Percentiles rank a stretch among this genome's conserved stretches.
Evolutionary conservation across 2,888 invertebrate genomes (phyloP).

Genomic region (Phrixothrix hirtus): DNA sequence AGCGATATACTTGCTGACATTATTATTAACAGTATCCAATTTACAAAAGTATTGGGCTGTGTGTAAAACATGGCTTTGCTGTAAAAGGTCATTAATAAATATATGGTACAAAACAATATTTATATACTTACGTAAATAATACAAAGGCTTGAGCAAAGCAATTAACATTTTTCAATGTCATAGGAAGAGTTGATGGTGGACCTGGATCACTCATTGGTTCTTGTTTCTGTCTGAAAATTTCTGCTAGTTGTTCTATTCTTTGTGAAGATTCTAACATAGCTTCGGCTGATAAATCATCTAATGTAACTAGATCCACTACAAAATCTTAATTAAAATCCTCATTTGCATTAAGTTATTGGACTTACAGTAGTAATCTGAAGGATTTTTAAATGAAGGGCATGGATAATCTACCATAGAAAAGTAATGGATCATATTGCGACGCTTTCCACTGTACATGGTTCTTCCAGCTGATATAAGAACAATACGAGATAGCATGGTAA

Average conservation of each 20-base stretch:
- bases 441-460: constrained; percentile 87
- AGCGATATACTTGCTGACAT: constrained; percentile 82
- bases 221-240: constrained; percentile 74
- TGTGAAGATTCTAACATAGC: constrained; percentile 94
- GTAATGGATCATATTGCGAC: constrained; percentile 90
- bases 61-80: constrained; percentile 76
- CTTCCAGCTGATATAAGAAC: constrained; percentile 87
- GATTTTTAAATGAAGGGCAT: constrained; percentile 95
- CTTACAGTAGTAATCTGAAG: constrained; percentile 93
- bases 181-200: constrained; percentile 76
- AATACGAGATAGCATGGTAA: constrained; percentile 89
- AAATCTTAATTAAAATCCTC: constrained; percentile 38
- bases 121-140: constrained; percentile 65
- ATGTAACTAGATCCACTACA: constrained; percentile 88
- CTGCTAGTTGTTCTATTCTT: constrained; percentile 86
- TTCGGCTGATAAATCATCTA: constrained; percentile 91
- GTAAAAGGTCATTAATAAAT: too few relatives aligned
- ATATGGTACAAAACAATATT: too few relatives aligned
- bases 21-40: constrained; percentile 76
- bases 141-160: constrained; percentile 73
- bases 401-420: constrained; percentile 87
- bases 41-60: constrained; percentile 81
- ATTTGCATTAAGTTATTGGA: too few relatives aligned
- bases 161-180: constrained; percentile 67
- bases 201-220: constrained; percentile 70